Evolutionary conservation across 2,797 vertebrate species (phyloP).

Genomic region (Champsocephalus gunnari): DNA sequence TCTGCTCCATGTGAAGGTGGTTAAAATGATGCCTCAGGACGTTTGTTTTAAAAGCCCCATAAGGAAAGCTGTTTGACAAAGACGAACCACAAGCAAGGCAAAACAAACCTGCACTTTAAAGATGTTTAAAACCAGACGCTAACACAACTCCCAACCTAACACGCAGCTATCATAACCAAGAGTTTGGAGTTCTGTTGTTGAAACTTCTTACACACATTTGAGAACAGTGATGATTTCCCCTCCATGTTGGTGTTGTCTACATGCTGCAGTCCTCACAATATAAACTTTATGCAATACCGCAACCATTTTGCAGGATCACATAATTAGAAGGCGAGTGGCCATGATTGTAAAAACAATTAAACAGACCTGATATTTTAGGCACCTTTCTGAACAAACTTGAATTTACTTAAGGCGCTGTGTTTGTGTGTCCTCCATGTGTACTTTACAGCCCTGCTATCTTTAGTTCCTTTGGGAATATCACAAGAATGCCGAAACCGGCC

Average conservation of each 20-base stretch:
- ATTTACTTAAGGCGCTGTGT: slow-evolving; percentile 15
- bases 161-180: slow-evolving; percentile 18
- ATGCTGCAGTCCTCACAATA: slow-evolving; percentile 27
- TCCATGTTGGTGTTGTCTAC: slow-evolving; percentile 14
- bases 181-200: slow-evolving; percentile 18
- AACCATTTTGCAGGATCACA: slow-evolving; percentile 38
- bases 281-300: slow-evolving; percentile 46
- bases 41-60: slow-evolving; percentile 63
- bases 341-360: slow-evolving; percentile 60
- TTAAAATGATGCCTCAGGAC: slow-evolving; percentile 36
- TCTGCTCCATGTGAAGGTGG: slow-evolving; percentile 43
- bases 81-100: slow-evolving; percentile 63
- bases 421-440: slow-evolving; percentile 52
- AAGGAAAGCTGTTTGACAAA: slow-evolving; percentile 62
- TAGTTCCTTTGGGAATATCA: slow-evolving; percentile 79
- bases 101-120: slow-evolving; percentile 54
- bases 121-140: slow-evolving; percentile 50
- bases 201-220: slow-evolving; percentile 19
- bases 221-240: slow-evolving; percentile 17
- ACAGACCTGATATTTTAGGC: slow-evolving; percentile 46
- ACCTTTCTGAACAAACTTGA: slow-evolving; percentile 47
- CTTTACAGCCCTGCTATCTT: slow-evolving; percentile 75
- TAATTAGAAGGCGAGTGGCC: slow-evolving; percentile 59
- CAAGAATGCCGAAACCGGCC: slow-evolving; percentile 67
- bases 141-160: slow-evolving; percentile 36